Evolutionary conservation across 2,113 vertebrate genomes (phyloP), one percentile per base, ranked within the genome.

Genomic region (Brienomyrus brachyistius): DNA sequence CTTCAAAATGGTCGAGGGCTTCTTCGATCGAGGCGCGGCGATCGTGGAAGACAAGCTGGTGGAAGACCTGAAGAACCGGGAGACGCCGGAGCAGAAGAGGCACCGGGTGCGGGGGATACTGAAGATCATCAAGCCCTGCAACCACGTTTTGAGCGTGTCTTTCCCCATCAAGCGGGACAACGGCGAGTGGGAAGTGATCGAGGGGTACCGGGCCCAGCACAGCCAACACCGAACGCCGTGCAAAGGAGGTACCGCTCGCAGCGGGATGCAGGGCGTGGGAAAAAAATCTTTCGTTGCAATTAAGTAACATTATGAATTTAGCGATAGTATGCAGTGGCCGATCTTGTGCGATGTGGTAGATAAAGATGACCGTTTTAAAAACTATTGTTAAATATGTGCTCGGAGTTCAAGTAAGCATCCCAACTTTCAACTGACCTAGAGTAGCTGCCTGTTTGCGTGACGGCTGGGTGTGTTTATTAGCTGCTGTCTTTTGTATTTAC

Each of bases 1-100:
- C 95, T 98, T 98, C 94, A 95, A 94, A 92, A 98, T 98, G 98
- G 98, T 99, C 92, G 98, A 99, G 94, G 98, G 98, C 59, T 99
- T 99, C 95, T 99, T 99, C 92, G 97, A 99, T 92, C 96, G 96
- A 0, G 98, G 98, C 6, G 97, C 97, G 74, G 94, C 96, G 27
- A 98, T 99, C 90, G 97, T 99, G 90, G 98, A 99, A 94, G 97
- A 98, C 94, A 96, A 98, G 93, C 95, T 98, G 92, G 97, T 98
- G 94, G 96, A 97, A 35, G 96, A 97, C 86, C 92, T 98, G 90
- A 94, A 92, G 92, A 98, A 95, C 90, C 95, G 96, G 11, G 98
- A 99, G 93, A 97, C 94, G 40, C 93, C 95, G 50, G 97, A 98
- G 92, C 96, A 97, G 93, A 97, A 97, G 93, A 93, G 94, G 91